A percentile compares a stretch with the other conserved stretches of the same genome.
Conservation (phyloP, 2,888 invertebrate species). For the Sialis lutaria region DNA sequence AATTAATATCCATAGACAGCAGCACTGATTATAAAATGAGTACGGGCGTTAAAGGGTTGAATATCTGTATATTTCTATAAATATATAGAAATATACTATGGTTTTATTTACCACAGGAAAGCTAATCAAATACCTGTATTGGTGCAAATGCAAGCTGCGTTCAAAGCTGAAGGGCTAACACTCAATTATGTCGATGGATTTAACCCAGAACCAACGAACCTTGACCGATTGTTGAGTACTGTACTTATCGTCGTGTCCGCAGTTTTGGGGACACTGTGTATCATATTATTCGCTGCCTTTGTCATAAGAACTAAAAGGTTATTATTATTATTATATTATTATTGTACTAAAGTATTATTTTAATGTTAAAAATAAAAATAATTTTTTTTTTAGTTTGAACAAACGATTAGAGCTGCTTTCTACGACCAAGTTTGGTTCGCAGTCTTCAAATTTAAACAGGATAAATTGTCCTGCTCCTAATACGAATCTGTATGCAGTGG, state of each 20-base stretch:
- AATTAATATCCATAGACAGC: too few relatives aligned
- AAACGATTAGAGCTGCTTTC: constrained; percentile 42
- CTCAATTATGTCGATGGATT: constrained; percentile 11
- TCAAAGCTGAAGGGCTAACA: background rate
- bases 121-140: background rate
- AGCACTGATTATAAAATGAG: too few relatives aligned
- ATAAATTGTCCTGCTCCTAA: constrained; percentile 36
- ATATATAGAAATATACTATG: too few relatives aligned
- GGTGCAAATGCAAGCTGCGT: background rate
- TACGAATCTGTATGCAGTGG: constrained; percentile 50
- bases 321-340: background rate
- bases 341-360: background rate
- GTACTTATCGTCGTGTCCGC: constrained; percentile 33
- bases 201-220: constrained; percentile 16
- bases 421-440: constrained; percentile 43
- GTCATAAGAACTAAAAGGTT: constrained; percentile 38
- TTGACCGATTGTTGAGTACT: constrained; percentile 28
- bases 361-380: background rate
- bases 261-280: constrained; percentile 31
- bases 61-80: too few relatives aligned
- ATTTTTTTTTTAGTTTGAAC: constrained; percentile 28
- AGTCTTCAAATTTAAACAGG: constrained; percentile 40
- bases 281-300: constrained; percentile 34
- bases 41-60: too few relatives aligned
- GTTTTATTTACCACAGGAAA: background rate